Percentiles rank a stretch among this genome's conserved stretches.
Conservation (phyloP, 2,797 vertebrate species). For the Gambusia yucatana region DNA sequence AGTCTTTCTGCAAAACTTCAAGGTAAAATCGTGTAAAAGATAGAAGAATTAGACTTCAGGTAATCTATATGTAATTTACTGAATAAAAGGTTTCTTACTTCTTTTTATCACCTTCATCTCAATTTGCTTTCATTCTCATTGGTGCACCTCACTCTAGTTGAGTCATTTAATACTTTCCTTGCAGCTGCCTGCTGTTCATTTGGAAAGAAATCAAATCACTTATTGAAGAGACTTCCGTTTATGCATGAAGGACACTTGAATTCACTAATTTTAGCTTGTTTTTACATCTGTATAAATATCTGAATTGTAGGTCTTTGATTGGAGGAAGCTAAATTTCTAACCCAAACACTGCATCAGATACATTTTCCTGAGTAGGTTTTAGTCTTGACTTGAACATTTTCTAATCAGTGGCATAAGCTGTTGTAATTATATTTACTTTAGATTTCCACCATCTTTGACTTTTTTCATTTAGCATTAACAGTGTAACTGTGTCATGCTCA, state of each 20-base stretch:
- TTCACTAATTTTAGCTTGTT: not conserved
- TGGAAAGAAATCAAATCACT: slow-evolving; percentile 1
- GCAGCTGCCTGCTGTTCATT: slow-evolving; percentile 4
- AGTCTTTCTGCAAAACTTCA: not conserved
- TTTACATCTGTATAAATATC: not conserved
- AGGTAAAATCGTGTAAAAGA: not conserved
- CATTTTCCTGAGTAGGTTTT: slow-evolving; percentile 18
- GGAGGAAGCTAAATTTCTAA: not conserved
- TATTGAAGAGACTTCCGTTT: not conserved
- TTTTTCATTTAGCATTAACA: not conserved
- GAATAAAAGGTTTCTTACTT: not conserved
- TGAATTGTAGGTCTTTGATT: not conserved
- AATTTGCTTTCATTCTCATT: not conserved
- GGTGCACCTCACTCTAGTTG: not conserved
- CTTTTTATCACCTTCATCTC: slow-evolving; percentile 9
- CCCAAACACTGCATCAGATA: slow-evolving; percentile 1
- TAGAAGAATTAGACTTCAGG: not conserved
- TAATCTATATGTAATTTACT: not conserved
- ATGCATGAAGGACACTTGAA: not conserved
- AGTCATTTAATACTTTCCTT: not conserved
- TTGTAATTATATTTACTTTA: slow-evolving; percentile 8
- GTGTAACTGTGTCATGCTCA: slow-evolving; percentile 5
- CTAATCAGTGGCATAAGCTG: slow-evolving; percentile 18
- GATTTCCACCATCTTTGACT: slow-evolving; percentile 12
- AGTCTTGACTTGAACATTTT: not conserved